Conservation (phyloP, 2,797 vertebrate species). For the Threskiornis aethiopicus region DNA sequence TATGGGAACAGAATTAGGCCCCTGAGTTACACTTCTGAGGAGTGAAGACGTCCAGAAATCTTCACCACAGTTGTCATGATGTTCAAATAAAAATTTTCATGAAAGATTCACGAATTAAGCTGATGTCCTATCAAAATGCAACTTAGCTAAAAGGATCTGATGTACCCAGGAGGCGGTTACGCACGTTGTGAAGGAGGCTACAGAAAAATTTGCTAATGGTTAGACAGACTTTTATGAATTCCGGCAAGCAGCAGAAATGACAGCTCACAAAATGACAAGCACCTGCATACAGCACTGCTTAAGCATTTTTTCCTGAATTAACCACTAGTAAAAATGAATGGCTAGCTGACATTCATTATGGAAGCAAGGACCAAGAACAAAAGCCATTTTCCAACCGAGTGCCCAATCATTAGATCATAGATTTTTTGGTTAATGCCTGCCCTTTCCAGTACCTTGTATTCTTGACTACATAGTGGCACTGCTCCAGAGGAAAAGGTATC, state of each 20-base stretch:
- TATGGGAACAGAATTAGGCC: neutral
- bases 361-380: neutral
- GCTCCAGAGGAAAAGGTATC: neutral
- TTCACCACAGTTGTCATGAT: neutral
- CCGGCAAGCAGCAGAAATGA: neutral
- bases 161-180: neutral
- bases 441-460: neutral
- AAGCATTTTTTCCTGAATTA: neutral
- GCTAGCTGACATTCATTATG: neutral
- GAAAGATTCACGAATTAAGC: neutral
- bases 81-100: neutral
- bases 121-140: neutral
- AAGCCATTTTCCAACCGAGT: neutral
- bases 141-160: neutral
- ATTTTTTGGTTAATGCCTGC: neutral
- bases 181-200: neutral
- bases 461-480: neutral
- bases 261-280: neutral
- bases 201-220: neutral
- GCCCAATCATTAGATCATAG: fast-evolving
- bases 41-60: neutral
- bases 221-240: neutral
- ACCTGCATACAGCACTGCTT: neutral
- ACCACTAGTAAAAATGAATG: neutral
- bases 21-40: neutral